Evolutionary conservation across 2,797 vertebrate genomes (phyloP), one percentile per base, ranked within the genome.

Genomic region (Phalloptychus januarius): DNA sequence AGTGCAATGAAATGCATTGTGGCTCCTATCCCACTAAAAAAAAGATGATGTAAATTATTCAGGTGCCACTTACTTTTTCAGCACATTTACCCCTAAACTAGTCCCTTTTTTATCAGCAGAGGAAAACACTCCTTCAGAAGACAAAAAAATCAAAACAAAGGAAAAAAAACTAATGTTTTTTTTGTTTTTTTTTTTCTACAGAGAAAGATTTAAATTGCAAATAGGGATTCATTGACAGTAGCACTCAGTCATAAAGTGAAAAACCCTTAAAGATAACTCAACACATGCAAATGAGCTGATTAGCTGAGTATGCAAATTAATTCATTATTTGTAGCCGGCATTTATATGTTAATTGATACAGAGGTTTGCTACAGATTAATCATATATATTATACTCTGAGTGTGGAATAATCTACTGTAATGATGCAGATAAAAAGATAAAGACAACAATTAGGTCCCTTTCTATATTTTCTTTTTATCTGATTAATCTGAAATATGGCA

Each of bases 251-350:
- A 89, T 86, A 86, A 90, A 90, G 70, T 81, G 80, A 91, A 91
- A 92, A 81, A 89, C 81, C 83, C 75, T 87, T 89, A 87, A 91
- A 89, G 79, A 90, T 89, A 91, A 91, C 86, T 86, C 89, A 93
- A 94, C 89, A 94, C 86, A 94, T 93, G 92, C 90, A 93, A 94
- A 94, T 93, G 63, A 92, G 80, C 86, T 88, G 83, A 89, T 94
- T 92, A 89, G 83, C 83, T 74, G 31, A 87, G 86, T 86, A 88
- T 93, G 91, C 81, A 87, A 90, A 93, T 93, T 28, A 50, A 82
- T 84, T 85, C 63, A 87, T 93, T 93, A 94, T 92, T 92, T 92
- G 87, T 84, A 78, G 79, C 72, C 72, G 50, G 67, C 80, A 88
- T 95, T 93, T 91, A 85, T 92, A 92, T 92, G 91, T 90, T 91